Evolutionary conservation across 1,140 invertebrate species (phyloP).

Genomic region (Pogonomyrmex californicus): DNA sequence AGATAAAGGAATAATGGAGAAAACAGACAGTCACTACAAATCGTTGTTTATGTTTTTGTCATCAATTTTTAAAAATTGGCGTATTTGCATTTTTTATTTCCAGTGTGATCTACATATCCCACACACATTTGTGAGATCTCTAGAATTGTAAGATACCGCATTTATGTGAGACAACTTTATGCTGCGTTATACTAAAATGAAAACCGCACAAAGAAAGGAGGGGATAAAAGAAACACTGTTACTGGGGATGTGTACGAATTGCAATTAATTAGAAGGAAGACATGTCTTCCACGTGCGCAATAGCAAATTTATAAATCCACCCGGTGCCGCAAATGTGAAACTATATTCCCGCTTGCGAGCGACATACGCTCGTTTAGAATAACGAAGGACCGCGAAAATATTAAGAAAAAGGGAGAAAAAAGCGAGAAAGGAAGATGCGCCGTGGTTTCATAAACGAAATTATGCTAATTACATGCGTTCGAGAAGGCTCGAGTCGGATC

Average conservation of each 20-base stretch:
- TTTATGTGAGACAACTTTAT: not conserved
- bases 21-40: not conserved
- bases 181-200: not conserved
- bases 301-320: constrained; percentile 41
- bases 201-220: too few species aligned
- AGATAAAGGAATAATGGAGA: constrained; percentile 2
- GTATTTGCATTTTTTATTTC: not conserved
- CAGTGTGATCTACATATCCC: not conserved
- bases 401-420: constrained; percentile 14
- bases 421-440: constrained; percentile 18
- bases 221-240: not conserved
- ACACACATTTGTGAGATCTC: too few species aligned
- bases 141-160: not conserved
- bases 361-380: constrained; percentile 34
- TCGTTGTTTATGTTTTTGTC: not conserved
- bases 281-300: constrained; percentile 2
- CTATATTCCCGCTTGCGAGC: constrained; percentile 13
- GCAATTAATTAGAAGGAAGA: constrained; percentile 36
- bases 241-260: not conserved
- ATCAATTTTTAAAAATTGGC: constrained; percentile 22
- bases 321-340: constrained; percentile 30
- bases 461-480: constrained; percentile 76
- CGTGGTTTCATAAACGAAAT: constrained; percentile 78
- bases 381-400: constrained; percentile 32
- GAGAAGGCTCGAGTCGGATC: constrained; percentile 65